Base-by-base conservation (phyloP, 2,797 vertebrate species). In the Orestias chungarensis region DNA sequence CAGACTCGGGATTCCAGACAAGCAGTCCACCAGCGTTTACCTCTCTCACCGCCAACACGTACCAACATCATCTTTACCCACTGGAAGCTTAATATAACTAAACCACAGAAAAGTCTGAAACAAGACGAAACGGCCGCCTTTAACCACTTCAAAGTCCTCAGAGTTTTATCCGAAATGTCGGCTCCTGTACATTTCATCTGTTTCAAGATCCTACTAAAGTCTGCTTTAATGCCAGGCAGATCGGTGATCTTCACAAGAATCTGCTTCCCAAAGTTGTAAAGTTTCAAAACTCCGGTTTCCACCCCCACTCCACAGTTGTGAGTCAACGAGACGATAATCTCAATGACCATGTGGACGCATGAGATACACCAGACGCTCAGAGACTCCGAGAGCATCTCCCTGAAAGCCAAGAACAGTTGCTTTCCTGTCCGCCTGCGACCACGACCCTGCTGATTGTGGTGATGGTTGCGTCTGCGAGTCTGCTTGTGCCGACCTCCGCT, bases 291-390 rank as follows among this genome's bases (percentile, higher is more conserved):
- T 35, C 94, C 93, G 0, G 88, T 90, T 90, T 96, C 97, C 49
- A 96, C 95, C 0, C 87, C 93, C 8, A 96, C 89, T 43, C 96
- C 93, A 43, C 95, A 95, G 55, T 91, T 92, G 74, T 95, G 94
- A 72, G 95, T 94, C 86, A 96, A 93, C 61, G 96, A 94, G 61
- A 95, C 95, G 20, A 95, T 95, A 78, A 96, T 93, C 82, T 96
- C 93, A 40, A 97, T 95, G 75, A 97, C 88, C 89, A 96, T 93
- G 87, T 93, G 95, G 69, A 97, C 84, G 64, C 95, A 96, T 61
- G 95, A 95, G 74, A 96, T 89, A 80, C 95, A 96, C 91, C 96
- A 97, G 73, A 95, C 87, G 70, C 93, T 93, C 47, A 95, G 73
- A 4, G 92, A 92, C 78, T 94, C 95, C 0, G 95, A 94, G 52